A percentile compares a stretch with the other conserved stretches of the same genome.
These are phyloP conservation scores for Beaufortia kweichowensis DNA, from an alignment of 2,113 vertebrate genomes.

Conservation along the genomic window DNA sequence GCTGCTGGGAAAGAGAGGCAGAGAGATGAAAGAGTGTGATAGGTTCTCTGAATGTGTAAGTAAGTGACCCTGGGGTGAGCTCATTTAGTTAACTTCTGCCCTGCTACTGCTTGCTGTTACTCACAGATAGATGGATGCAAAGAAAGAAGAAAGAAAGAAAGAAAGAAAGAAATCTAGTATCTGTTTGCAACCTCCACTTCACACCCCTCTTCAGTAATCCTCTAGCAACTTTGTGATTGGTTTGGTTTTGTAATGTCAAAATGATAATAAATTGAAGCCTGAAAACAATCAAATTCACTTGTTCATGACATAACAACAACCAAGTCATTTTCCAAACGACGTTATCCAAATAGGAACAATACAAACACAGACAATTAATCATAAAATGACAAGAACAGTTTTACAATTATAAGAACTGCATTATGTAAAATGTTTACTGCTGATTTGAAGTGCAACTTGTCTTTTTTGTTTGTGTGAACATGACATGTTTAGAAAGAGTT, in stretches of 20 bases:
- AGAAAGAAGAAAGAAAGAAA: no score
- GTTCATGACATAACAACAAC: constrained; percentile 4
- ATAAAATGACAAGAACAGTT: background rate
- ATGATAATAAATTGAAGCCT: background rate
- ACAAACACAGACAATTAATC: constrained; percentile 22
- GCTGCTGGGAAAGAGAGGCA: constrained; percentile 17
- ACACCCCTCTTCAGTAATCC: no score
- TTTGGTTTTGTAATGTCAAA: background rate
- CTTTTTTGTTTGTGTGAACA: background rate
- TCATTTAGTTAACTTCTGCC: constrained; percentile 2
- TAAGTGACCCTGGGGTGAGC: constrained; percentile 13
- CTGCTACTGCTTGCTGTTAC: background rate
- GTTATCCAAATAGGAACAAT: constrained; percentile 3
- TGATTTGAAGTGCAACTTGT: background rate
- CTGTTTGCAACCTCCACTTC: no score
- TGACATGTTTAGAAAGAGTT: background rate
- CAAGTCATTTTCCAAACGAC: background rate
- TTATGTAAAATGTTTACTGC: background rate
- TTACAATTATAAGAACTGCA: background rate
- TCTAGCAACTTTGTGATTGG: no score
- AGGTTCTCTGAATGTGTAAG: constrained; percentile 16
- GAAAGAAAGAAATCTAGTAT: no score
- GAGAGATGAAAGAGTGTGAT: constrained; percentile 27
- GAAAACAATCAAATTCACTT: background rate
- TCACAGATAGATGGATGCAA: background rate